phyloP scores from a whole-genome alignment of 2,113 vertebrate genomes.

The Ciconia boyciana region DNA sequence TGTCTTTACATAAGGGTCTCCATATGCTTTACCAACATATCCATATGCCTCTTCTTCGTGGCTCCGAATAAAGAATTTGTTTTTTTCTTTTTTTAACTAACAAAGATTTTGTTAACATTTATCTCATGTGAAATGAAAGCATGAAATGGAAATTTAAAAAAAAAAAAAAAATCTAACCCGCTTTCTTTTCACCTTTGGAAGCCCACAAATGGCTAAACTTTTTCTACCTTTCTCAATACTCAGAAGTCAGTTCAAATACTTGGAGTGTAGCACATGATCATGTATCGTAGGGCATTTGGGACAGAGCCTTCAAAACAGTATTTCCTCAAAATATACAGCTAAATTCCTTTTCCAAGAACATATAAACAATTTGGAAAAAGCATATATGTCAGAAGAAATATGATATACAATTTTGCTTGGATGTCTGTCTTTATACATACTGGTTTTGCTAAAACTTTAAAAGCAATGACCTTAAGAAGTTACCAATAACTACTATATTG shows the following conservation, averaged over 20 bases:
- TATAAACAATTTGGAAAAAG: not conserved
- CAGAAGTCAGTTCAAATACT: not conserved
- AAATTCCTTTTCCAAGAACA: not conserved
- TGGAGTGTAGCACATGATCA: not conserved
- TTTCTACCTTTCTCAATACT: not conserved
- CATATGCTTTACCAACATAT: conserved; percentile 41
- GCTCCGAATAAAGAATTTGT: not conserved
- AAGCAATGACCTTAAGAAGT: not conserved
- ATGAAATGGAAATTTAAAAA: not conserved
- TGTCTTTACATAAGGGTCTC: conserved; percentile 34
- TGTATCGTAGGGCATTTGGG: not conserved
- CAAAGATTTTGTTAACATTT: not conserved
- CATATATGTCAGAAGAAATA: not conserved
- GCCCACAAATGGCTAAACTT: not conserved
- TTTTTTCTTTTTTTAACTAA: not conserved
- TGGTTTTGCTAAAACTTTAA: not conserved
- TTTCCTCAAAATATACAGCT: not conserved
- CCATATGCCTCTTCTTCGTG: conserved; percentile 1
- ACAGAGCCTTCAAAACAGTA: not conserved
- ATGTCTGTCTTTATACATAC: not conserved
- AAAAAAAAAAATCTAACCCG: not conserved
- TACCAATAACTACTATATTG: not conserved
- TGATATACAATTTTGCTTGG: not conserved
- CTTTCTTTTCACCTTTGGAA: not conserved
- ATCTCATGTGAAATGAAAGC: not conserved